A percentile compares a stretch with the other conserved stretches of the same genome.
phyloP scores from a whole-genome alignment of 2,888 invertebrate genomes.

The Euplexia lucipara region DNA sequence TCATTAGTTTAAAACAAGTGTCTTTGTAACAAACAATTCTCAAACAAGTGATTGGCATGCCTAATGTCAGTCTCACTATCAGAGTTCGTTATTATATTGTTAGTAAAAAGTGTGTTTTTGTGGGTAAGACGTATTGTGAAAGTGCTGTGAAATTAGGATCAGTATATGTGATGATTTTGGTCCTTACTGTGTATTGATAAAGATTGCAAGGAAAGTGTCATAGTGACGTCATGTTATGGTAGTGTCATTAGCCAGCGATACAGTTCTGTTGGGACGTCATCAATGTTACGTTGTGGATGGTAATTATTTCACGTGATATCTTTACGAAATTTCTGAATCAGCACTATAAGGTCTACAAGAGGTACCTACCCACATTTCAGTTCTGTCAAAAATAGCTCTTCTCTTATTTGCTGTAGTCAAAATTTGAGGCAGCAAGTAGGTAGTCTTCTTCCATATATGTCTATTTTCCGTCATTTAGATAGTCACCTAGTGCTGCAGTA shows the following conservation, averaged over 20 bases:
- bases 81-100: slow-evolving; percentile 15
- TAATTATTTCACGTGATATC: neutral
- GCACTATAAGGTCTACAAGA: no score
- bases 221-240: neutral
- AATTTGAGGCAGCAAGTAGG: no score
- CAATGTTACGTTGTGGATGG: slow-evolving; percentile 32
- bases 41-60: slow-evolving; percentile 50
- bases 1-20: slow-evolving; percentile 70
- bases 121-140: slow-evolving; percentile 17
- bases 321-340: neutral
- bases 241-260: neutral
- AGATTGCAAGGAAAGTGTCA: neutral
- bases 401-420: no score
- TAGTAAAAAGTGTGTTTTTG: slow-evolving; percentile 31
- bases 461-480: no score
- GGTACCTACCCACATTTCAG: no score
- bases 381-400: no score
- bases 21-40: slow-evolving; percentile 48
- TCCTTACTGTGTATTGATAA: neutral
- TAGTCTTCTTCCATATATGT: no score
- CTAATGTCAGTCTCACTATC: slow-evolving; percentile 30
- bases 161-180: slow-evolving; percentile 1
- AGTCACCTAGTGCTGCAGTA: no score
- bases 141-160: slow-evolving; percentile 9
- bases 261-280: neutral